Evolutionary conservation across 2,113 vertebrate genomes (phyloP), one percentile per base, ranked within the genome.

Genomic region (Phaethon lepturus): DNA sequence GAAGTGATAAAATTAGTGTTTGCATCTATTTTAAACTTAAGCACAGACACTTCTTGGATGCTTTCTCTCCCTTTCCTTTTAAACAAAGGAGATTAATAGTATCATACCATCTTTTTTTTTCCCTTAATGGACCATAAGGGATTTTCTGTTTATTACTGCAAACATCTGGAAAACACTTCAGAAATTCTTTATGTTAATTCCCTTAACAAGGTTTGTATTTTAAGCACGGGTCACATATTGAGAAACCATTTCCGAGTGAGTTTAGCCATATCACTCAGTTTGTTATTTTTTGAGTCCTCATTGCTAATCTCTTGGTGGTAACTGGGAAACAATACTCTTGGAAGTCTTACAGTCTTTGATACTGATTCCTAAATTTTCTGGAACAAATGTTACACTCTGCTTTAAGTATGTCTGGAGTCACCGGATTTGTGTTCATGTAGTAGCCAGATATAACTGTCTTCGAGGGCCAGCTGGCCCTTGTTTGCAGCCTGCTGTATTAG

Each of bases 131-230:
- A 44, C 17, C 13, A 7, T 24, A 76, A 80, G 44, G 14, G n/a
- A 62, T 73, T 84, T 93, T 86, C 49, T 91, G 35, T 73, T 91
- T 80, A 84, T 91, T 81, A 77, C 29, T 22, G 20, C 9, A 89
- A 80, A 67, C 87, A 71, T 62, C 72, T 63, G 55, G 63, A 87
- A 93, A 80, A 53, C 11, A 40, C 25, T 76, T 86, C 35, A 62
- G 62, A 83, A 49, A 35, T 60, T 64, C 14, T 86, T 45, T 80
- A 49, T 72, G 42, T 33, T 96, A 77, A 91, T 77, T 86, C 76
- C 8, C 44, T 68, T 75, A 68, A 91, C 14, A 85, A 87, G 15
- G 3, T 50, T 87, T 9, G 17, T 42, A 25, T 62, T 93, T 92
- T 78, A 91, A 72, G 19, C 40, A 33, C 33, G 25, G 49, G 29